phyloP scores from a whole-genome alignment of 2,797 vertebrate genomes.

The Carcharodon carcharias region DNA sequence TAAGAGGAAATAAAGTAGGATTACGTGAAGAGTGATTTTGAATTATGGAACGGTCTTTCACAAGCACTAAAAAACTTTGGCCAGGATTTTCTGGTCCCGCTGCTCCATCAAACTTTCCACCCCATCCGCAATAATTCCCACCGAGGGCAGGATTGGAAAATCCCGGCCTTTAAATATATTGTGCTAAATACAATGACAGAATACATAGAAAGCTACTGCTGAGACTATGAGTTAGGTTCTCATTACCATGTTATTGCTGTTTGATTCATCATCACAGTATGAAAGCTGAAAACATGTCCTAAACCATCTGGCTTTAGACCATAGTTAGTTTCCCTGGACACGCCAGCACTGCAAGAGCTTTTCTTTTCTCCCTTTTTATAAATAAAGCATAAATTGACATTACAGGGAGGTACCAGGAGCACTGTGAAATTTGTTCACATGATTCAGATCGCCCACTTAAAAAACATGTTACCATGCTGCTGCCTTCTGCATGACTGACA shows the following conservation, averaged over 20 bases:
- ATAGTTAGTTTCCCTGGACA: background rate
- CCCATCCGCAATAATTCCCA: no score
- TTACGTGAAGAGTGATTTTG: background rate
- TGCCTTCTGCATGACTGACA: background rate
- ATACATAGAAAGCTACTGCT: background rate
- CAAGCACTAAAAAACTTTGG: background rate
- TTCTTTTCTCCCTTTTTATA: background rate
- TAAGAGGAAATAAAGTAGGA: background rate
- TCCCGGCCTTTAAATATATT: background rate
- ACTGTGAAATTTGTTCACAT: background rate
- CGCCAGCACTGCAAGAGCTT: background rate
- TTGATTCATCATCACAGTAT: constrained; percentile 27
- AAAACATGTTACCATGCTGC: background rate
- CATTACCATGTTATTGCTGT: background rate
- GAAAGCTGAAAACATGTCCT: background rate
- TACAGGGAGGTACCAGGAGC: background rate
- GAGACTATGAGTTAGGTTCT: constrained; percentile 10
- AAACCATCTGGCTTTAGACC: background rate
- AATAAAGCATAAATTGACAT: background rate
- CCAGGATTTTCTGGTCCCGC: no score
- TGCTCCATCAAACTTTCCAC: no score
- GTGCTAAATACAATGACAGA: background rate
- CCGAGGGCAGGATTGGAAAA: no score
- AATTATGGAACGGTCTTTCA: background rate
- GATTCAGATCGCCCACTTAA: background rate